These are phyloP conservation scores for Sarcophaga variegata DNA, from an alignment of 2,888 invertebrate genomes.

Conservation along the genomic window DNA sequence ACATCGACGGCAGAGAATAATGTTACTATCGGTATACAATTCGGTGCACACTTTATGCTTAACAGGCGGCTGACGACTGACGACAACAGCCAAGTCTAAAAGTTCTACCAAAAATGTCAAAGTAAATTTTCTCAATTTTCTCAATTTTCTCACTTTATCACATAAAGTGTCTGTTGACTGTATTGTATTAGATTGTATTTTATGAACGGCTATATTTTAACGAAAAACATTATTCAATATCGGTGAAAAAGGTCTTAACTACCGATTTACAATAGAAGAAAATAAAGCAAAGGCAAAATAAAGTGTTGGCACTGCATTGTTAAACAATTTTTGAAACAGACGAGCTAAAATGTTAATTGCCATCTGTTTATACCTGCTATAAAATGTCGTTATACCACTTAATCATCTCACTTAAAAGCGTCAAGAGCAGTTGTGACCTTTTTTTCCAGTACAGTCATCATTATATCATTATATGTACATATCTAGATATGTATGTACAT, in stretches of 20 bases:
- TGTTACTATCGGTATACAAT: background rate
- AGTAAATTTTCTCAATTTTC: constrained; percentile 3
- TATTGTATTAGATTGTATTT: background rate
- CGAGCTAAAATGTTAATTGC: background rate
- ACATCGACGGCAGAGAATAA: background rate
- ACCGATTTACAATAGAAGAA: background rate
- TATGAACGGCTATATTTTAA: background rate
- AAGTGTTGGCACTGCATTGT: background rate
- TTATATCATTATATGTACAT: background rate
- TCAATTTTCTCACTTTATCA: constrained; percentile 9
- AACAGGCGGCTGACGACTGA: background rate
- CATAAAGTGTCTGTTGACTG: background rate
- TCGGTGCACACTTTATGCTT: constrained; percentile 7
- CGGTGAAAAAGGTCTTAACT: background rate
- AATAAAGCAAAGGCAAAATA: background rate
- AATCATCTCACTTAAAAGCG: background rate
- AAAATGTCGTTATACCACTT: background rate
- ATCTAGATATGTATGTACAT: too few species aligned
- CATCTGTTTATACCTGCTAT: background rate
- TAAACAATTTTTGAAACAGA: background rate
- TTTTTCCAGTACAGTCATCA: background rate
- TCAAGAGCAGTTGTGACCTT: background rate
- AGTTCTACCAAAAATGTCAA: background rate
- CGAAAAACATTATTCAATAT: background rate
- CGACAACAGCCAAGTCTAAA: background rate